phyloP scores from a whole-genome alignment of 2,113 vertebrate genomes.

The Xenopus borealis region DNA sequence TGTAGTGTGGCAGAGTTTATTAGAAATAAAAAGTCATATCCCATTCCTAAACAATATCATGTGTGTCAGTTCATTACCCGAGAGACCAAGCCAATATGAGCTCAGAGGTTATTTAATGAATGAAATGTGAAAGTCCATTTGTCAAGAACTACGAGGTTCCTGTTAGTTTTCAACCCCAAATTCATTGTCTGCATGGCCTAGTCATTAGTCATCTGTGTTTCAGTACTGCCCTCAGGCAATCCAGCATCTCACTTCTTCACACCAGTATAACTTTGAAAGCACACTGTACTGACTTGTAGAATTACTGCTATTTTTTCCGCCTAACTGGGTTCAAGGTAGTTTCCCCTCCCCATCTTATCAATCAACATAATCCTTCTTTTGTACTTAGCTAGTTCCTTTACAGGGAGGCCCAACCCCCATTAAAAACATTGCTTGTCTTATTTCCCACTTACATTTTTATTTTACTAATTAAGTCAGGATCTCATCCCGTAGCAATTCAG shows the following conservation, averaged over 20 bases:
- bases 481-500: no score
- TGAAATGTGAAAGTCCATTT: conserved; percentile 90
- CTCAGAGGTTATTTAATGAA: conserved; percentile 87
- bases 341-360: conserved; percentile 68
- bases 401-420: conserved; percentile 61
- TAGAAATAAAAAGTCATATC: conserved; percentile 71
- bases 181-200: conserved; percentile 88
- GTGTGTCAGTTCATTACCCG: conserved; percentile 62
- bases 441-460: conserved; percentile 45
- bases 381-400: conserved; percentile 61
- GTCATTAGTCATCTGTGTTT: conserved; percentile 92
- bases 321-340: conserved; percentile 74
- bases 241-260: conserved; percentile 70
- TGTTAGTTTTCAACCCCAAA: conserved; percentile 76
- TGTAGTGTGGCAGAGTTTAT: conserved; percentile 49
- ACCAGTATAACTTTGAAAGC: conserved; percentile 69
- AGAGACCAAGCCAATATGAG: conserved; percentile 73
- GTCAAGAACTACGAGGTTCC: conserved; percentile 79
- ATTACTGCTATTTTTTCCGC: conserved; percentile 73
- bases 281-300: conserved; percentile 68
- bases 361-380: conserved; percentile 69
- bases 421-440: conserved; percentile 58
- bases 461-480: conserved; percentile 37
- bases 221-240: conserved; percentile 78
- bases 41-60: conserved; percentile 57